Base-by-base conservation (phyloP, 2,888 invertebrate genomes). In the Argyresthia goedartella region DNA sequence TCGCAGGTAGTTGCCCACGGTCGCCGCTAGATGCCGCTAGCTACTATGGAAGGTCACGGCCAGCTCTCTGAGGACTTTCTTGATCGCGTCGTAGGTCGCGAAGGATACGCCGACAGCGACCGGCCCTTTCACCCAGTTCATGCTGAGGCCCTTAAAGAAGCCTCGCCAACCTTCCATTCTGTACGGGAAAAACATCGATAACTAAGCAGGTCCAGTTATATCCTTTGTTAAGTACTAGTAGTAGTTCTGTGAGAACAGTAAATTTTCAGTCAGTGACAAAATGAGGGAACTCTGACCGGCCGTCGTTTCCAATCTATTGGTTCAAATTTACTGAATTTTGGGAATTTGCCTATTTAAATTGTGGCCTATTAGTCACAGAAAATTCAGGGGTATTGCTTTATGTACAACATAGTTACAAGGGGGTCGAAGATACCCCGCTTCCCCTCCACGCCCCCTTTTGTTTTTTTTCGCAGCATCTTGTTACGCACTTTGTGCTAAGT, bases 51-150 rank as follows among this genome's bases (percentile, higher is more conserved):
- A 3, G n/a, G 39, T 39, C 39, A 39, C 10, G 35, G 76, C 73
- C 0, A 76, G 1, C 25, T 81, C 77, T 1, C 91, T 76, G 33
- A 93, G 78, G 8, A 87, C 72, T 52, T 90, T 88, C 60, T 91
- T 91, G 55, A 93, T 90, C 45, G 89, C 87, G 77, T 99, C 98
- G 78, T 98, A 98, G 0, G 96, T 95, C 4, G 97, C 95, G 85
- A 98, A 99, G 65, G 98, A 98, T 65, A 99, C 96, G 54, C 99
- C 99, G 9, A 95, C 95, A 0, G 95, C 94, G 51, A 95, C 92
- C 8, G 95, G 95, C 0, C 95, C 95, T 73, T 95, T 95, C 51
- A 99, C 93, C 98, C 98, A 99, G 82, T 99, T 99, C 97, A 99
- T 97, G 63, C 96, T 96, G n/a, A 99, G 90, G 0, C 99, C 99